A percentile compares a stretch with the other conserved stretches of the same genome.
These are phyloP conservation scores for Coleophora deauratella DNA, from an alignment of 2,888 invertebrate genomes.

Conservation along the genomic window DNA sequence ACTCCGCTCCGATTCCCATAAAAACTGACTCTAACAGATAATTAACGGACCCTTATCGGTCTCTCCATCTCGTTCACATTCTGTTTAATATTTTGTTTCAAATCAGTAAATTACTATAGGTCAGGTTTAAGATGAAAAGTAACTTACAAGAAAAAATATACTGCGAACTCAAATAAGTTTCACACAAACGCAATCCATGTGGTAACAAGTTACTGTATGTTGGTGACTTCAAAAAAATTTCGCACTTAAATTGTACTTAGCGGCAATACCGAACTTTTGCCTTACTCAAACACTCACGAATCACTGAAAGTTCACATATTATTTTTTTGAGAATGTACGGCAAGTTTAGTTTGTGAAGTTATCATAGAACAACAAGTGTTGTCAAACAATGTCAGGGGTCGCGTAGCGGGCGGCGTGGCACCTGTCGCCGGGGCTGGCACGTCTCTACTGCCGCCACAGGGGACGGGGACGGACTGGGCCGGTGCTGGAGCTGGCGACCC, in stretches of 20 bases:
- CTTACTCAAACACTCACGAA: slow-evolving; percentile 51
- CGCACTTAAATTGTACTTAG: slow-evolving; percentile 61
- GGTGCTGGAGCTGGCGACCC: slow-evolving; percentile 14
- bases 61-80: slow-evolving; percentile 6
- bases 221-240: slow-evolving; percentile 43
- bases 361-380: slow-evolving; percentile 50
- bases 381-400: slow-evolving; percentile 59
- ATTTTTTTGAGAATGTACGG: slow-evolving; percentile 19
- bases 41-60: slow-evolving; percentile 10
- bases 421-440: slow-evolving; percentile 61
- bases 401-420: slow-evolving; percentile 52
- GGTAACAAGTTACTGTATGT: slow-evolving; percentile 26
- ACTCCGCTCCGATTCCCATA: slow-evolving; percentile 24
- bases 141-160: slow-evolving; percentile 34
- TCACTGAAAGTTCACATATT: slow-evolving; percentile 54
- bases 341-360: slow-evolving; percentile 25
- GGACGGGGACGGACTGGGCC: too few species aligned
- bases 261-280: slow-evolving; percentile 46
- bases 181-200: slow-evolving; percentile 41
- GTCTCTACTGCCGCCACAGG: slow-evolving; percentile 57
- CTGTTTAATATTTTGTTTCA: too few species aligned
- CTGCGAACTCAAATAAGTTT: slow-evolving; percentile 21
- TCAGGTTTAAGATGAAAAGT: slow-evolving; percentile 8
- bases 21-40: slow-evolving; percentile 13
- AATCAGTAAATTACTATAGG: slow-evolving; percentile 16